These are phyloP conservation scores for Nesospiza acunhae DNA, from an alignment of 2,113 vertebrate genomes.

Conservation along the genomic window DNA sequence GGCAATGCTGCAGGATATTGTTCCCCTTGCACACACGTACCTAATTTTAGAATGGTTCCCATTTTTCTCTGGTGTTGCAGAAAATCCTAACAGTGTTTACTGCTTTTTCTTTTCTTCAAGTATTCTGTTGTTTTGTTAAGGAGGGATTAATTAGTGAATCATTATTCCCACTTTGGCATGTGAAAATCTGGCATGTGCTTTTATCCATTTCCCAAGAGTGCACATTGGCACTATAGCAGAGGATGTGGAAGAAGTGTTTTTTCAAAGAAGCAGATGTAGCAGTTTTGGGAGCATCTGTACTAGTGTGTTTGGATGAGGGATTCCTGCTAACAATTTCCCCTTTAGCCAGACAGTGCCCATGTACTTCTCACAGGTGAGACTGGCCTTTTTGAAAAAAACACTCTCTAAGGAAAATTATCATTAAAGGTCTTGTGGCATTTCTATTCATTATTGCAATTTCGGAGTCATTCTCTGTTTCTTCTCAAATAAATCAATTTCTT, in stretches of 20 bases:
- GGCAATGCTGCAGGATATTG: neutral
- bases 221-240: conserved; percentile 52
- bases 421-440: neutral
- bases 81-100: conserved; percentile 28
- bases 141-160: conserved; percentile 63
- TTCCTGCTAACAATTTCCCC: neutral
- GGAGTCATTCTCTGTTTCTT: neutral
- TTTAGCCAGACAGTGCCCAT: neutral
- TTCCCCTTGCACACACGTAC: neutral
- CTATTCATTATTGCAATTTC: neutral
- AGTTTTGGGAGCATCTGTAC: conserved; percentile 31
- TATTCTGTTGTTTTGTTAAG: conserved; percentile 35
- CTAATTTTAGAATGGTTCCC: conserved; percentile 28
- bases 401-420: neutral
- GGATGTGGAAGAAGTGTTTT: conserved; percentile 64
- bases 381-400: neutral
- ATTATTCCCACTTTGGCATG: conserved; percentile 64
- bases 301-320: neutral
- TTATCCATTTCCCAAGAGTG: conserved; percentile 64
- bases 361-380: conserved; percentile 15
- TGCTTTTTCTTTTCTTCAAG: neutral
- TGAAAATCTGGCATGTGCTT: conserved; percentile 56
- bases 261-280: conserved; percentile 69
- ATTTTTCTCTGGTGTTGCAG: conserved; percentile 20
- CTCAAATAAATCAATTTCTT: neutral